These are phyloP conservation scores for Sminthurinus signatus DNA, from an alignment of 1,140 invertebrate genomes.

Conservation along the genomic window DNA sequence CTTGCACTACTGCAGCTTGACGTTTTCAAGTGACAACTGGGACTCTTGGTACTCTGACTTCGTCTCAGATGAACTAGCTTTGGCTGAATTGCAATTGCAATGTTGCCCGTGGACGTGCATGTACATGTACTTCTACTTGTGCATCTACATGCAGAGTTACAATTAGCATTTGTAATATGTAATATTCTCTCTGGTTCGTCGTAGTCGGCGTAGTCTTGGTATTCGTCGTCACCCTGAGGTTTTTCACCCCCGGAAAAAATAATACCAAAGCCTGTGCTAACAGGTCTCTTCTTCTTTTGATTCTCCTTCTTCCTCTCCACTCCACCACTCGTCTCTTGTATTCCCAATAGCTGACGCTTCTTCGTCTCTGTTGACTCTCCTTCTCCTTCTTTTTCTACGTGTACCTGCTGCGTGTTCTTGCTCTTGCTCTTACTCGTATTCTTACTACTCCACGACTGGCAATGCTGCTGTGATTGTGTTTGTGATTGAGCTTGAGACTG, in stretches of 20 bases:
- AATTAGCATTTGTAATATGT: constrained; percentile 2
- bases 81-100: not conserved
- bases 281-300: constrained; percentile 8
- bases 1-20: too few relatives aligned
- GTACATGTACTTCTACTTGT: not conserved
- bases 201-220: not conserved
- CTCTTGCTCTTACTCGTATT: too few relatives aligned
- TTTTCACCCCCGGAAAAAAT: constrained; percentile 43
- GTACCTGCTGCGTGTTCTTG: constrained; percentile 8
- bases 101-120: not conserved
- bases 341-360: too few relatives aligned
- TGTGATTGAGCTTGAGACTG: too few relatives aligned
- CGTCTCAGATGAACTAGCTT: constrained; percentile 33
- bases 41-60: constrained; percentile 36
- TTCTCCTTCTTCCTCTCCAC: too few relatives aligned
- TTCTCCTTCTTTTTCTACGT: not conserved
- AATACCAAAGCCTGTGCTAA: too few relatives aligned
- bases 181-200: not conserved
- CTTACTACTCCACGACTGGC: too few relatives aligned
- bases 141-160: constrained; percentile 6
- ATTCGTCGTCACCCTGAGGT: constrained; percentile 29
- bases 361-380: not conserved
- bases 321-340: too few relatives aligned
- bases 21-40: constrained; percentile 7
- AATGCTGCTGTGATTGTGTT: too few relatives aligned